These are phyloP conservation scores for Motacilla alba DNA, from an alignment of 2,113 vertebrate species.

Conservation along the genomic window DNA sequence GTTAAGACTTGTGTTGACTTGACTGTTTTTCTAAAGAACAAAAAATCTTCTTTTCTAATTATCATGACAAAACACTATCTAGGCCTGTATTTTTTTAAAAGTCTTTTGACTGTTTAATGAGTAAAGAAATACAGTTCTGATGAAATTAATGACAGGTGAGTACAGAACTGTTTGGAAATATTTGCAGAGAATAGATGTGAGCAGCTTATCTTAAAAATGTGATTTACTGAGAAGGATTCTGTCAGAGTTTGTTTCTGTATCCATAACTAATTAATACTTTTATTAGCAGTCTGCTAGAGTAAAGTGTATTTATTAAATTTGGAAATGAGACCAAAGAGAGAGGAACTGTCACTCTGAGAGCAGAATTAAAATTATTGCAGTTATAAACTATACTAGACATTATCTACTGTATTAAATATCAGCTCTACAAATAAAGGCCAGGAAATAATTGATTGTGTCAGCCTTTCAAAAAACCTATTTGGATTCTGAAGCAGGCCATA, in stretches of 20 bases:
- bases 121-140: neutral
- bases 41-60: neutral
- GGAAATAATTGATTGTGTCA: neutral
- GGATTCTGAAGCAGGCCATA: neutral
- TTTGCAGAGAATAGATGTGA: neutral
- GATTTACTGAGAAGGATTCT: neutral
- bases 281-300: neutral
- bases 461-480: neutral
- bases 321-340: neutral
- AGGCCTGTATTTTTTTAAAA: neutral
- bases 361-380: neutral
- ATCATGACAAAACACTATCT: neutral
- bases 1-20: constrained; percentile 32
- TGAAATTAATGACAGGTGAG: neutral
- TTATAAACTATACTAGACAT: neutral
- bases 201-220: neutral
- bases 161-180: neutral
- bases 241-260: neutral
- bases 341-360: neutral
- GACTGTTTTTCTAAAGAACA: neutral
- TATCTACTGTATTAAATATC: neutral
- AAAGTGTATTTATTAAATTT: neutral
- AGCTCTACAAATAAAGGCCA: neutral
- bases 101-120: neutral
- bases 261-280: neutral